Base-by-base conservation (phyloP, 2,888 invertebrate species). In the Chymomyza caudatula region DNA sequence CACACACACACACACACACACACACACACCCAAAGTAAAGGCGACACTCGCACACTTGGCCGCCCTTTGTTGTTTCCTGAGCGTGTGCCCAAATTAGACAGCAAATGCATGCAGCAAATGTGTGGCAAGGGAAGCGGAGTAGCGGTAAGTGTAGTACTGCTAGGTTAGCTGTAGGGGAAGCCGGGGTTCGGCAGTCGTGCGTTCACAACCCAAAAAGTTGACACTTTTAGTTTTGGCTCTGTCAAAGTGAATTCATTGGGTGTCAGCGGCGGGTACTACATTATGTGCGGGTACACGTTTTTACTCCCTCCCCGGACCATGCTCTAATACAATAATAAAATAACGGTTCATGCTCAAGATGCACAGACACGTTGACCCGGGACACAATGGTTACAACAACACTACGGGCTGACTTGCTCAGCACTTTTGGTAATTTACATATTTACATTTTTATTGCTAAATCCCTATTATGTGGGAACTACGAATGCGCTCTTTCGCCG, bases 11-110 rank as follows among this genome's bases (percentile, higher is more conserved):
- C 42, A 49, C 56, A 6, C 42, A 47, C 42, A 49, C n/a, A n/a
- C n/a, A 37, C 55, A 53, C 17, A 3, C 58, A 37, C 6, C 43
- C 22, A 52, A 47, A 42, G 47, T 17, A 60, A 53, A 63, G 51
- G 51, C 61, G 55, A 61, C 59, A 37, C 60, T 52, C 55, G 44
- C 65, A 63, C 76, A 71, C 67, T 74, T 63, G 67, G 73, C 55
- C 71, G 73, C 57, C 71, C 62, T 67, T 71, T 71, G 71, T 73
- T 74, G 61, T 65, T 73, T 73, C 65, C 73, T 59, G 80, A 83
- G 80, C 80, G 80, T 80, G 80, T 69, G 86, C 80, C 77, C 75
- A 80, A 80, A 85, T 85, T 85, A 83, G 86, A 80, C 79, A 73
- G 65, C 69, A 71, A 77, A 68, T 78, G 76, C 76, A 66, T 52